A percentile compares a stretch with the other conserved stretches of the same genome.
Conservation (phyloP, 2,113 vertebrate species). For the Charina bottae region DNA sequence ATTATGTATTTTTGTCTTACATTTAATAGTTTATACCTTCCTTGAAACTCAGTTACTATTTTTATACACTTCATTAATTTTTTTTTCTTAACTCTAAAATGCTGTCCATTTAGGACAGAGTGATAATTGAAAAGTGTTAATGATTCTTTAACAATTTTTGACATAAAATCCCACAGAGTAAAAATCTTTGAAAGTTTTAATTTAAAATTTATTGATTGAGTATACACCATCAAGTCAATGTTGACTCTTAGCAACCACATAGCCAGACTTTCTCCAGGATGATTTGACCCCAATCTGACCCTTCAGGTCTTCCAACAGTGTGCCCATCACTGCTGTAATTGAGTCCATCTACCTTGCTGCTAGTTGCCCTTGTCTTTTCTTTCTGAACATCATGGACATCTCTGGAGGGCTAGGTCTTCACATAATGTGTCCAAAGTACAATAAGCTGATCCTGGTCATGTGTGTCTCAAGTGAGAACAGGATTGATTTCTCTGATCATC, state of each 20-base stretch:
- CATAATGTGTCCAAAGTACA: too few relatives aligned
- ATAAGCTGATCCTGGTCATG: too few relatives aligned
- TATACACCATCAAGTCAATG: neutral
- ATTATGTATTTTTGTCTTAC: neutral
- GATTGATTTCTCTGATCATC: too few relatives aligned
- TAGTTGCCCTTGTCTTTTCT: neutral
- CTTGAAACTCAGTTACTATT: neutral
- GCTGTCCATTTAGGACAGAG: neutral
- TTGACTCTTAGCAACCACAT: neutral
- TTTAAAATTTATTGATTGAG: neutral
- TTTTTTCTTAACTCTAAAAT: neutral
- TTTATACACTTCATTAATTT: neutral
- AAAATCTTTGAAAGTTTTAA: neutral
- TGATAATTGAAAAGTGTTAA: neutral
- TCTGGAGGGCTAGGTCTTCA: too few relatives aligned
- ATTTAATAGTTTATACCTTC: neutral
- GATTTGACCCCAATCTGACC: neutral
- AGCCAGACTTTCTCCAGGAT: neutral
- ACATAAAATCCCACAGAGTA: neutral
- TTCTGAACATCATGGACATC: neutral
- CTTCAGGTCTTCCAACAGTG: neutral
- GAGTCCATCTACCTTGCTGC: neutral
- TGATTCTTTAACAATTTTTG: neutral
- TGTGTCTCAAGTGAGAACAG: too few relatives aligned
- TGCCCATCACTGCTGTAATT: neutral